Base-by-base conservation (phyloP, 1,140 invertebrate genomes). In the Metaphire vulgaris region DNA sequence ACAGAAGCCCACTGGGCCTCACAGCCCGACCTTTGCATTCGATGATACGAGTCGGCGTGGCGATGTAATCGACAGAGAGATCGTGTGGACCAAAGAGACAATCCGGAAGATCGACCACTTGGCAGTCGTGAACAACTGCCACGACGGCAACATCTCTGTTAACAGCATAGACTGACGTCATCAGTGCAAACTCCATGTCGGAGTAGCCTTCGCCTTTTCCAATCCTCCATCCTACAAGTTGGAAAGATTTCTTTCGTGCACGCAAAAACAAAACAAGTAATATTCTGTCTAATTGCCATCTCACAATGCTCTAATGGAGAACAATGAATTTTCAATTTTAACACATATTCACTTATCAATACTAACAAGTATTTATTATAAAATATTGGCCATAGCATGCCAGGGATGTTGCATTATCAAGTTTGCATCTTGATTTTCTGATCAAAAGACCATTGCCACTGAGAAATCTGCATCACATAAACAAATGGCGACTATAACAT, bases 151-250 rank as follows among this genome's bases (percentile, higher is more conserved):
- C 93, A 68, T 90, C 86, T 15, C 90, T 89, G 78, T 89, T 89
- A 30, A 94, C 89, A 0, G 90, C 90, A 72, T 91, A 91, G 88
- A 92, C 90, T 81, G 90, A 89, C 81, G 89, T 89, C 87, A 94
- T 90, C 81, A 93, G 89, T 0, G 91, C 92, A 86, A 91, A 93
- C 83, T 93, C 92, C 77, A 94, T 85, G 84, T 94, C 92, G 68
- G 90, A 90, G 83, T 91, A 93, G 0, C 92, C 92, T 87, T 92
- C 90, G 74, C 92, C 93, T 86, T 93, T 93, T 16, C 93, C 93
- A 85, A 95, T 92, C 79, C 92, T 89, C 79, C 89, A 82, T 78
- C 88, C 88, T 89, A 80, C 31, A 78, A 78, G 64, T 34, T 56
- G 33, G 69, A 69, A 69, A 69, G 28, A 69, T 31, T 12, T 26